Base-by-base conservation (phyloP, 1,140 invertebrate species). In the Pectinophora gossypiella region DNA sequence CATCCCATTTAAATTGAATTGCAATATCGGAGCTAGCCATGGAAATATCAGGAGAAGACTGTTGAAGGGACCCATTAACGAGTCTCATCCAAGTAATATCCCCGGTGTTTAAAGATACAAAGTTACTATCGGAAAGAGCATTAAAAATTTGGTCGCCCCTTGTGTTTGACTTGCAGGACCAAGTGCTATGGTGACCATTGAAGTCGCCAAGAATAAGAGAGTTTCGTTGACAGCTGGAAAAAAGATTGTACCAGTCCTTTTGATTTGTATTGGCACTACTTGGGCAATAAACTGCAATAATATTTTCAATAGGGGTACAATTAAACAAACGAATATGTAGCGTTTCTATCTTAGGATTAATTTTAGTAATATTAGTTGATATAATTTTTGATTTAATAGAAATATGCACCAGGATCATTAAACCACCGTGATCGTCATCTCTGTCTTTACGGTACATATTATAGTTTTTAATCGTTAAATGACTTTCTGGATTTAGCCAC, bases 121-220 rank as follows among this genome's bases (percentile, higher is more conserved):
- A 23, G 10, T 23, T 23, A 47, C 27, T 20, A 2, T 45, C 43
- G 5, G 12, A n/a, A 6, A 22, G 19, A 22, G 20, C 19, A 3
- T 45, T 15, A 3, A 22, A 47, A 2, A 47, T 12, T 3, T 20
- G 9, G 1, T 13, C 13, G n/a, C 45, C 45, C 20, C 22, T 23
- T n/a, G 12, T 2, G 18, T 47, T 16, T 9, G 20, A 16, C 27
- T 47, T 47, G 10, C 16, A 47, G 4, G 45, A 47, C 45, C 45
- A 47, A 15, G 9, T 20, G 16, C 16, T 13, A 16, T 47, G 44
- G 20, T 46, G 44, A 46, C 19, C 44, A 23, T 46, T 46, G n/a
- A 46, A 19, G 20, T 46, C 44, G 2, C 44, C 44, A n/a, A 15
- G 9, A 18, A 46, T 46, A n/a, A 46, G n/a, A n/a, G 6, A 22